Evolutionary conservation across 2,797 vertebrate genomes (phyloP).

Genomic region (Molossus alvarezi): DNA sequence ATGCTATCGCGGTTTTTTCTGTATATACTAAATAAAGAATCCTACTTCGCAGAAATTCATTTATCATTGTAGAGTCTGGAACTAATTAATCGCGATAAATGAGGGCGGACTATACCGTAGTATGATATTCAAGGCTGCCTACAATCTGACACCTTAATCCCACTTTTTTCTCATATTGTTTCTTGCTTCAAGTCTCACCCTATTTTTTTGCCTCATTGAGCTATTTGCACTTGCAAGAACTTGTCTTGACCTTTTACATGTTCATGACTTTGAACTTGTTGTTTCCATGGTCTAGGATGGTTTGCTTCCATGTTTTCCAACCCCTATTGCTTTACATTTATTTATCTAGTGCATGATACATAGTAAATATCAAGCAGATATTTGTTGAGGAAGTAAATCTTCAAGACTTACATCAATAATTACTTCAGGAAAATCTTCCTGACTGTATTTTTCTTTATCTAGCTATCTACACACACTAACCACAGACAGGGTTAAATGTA

Average conservation of each 20-base stretch:
- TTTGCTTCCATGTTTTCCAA: constrained; percentile 26
- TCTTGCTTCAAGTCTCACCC: neutral
- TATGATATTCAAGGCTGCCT: neutral
- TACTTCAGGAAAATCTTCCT: constrained; percentile 8
- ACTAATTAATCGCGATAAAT: too few species aligned
- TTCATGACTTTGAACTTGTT: constrained; percentile 20
- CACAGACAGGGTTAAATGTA: neutral
- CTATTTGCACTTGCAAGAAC: neutral
- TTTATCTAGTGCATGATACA: neutral
- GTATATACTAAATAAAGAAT: too few species aligned
- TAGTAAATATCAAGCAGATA: constrained; percentile 18
- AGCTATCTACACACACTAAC: neutral
- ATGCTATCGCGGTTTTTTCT: too few species aligned
- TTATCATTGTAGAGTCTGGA: too few species aligned
- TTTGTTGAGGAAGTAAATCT: constrained; percentile 55
- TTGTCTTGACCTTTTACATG: neutral
- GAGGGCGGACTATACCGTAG: too few species aligned
- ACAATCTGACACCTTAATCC: neutral
- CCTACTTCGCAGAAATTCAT: too few species aligned
- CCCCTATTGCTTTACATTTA: neutral
- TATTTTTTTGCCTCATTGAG: neutral
- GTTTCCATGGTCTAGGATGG: neutral
- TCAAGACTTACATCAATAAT: constrained; percentile 11
- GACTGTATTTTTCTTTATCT: constrained; percentile 21
- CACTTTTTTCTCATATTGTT: neutral